Base-by-base conservation (phyloP, 2,888 invertebrate species). In the Lithophane socia region DNA sequence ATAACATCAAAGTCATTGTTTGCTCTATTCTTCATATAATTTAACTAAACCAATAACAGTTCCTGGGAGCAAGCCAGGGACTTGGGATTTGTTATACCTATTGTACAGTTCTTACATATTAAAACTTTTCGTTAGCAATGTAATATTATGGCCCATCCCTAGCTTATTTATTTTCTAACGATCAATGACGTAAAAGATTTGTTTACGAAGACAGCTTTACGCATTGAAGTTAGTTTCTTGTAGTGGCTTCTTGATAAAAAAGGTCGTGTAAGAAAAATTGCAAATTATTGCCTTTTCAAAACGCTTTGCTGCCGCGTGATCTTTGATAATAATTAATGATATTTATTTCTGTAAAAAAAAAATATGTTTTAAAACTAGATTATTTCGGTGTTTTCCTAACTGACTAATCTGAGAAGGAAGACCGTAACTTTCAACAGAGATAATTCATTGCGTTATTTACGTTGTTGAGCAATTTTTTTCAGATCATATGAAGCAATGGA, bases 171-270 rank as follows among this genome's bases (percentile, higher is more conserved):
- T 29, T 29, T 29, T 29, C 29, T n/a, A 61, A 81, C 68, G 44
- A 44, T 29, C 44, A 56, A 10, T 82, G 65, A 71, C 77, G 73
- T 67, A 66, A 56, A 49, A 54, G 3, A 44, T 12, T 7, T 1
- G 69, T 82, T 82, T 70, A 82, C 29, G 44, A 69, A 82, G 60
- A 61, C 2, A 54, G 44, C 21, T 67, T 66, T 42, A 21, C 21
- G 13, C 12, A 44, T n/a, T 42, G 13, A n/a, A 42, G n/a, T 64
- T 64, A 44, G 9, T 8, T 37, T 42, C 13, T 16, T n/a, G 21
- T 37, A 37, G 37, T 37, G 37, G 37, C 37, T 37, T 37, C 37
- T 37, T 37, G 5, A 5, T 37, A 4, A 37, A 18, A 56, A 24
- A n/a, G 5, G 9, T 9, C n/a, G 16, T 44, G 16, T 21, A 64